Evolutionary conservation across 2,113 vertebrate genomes (phyloP).

Genomic region (Hylia prasina): DNA sequence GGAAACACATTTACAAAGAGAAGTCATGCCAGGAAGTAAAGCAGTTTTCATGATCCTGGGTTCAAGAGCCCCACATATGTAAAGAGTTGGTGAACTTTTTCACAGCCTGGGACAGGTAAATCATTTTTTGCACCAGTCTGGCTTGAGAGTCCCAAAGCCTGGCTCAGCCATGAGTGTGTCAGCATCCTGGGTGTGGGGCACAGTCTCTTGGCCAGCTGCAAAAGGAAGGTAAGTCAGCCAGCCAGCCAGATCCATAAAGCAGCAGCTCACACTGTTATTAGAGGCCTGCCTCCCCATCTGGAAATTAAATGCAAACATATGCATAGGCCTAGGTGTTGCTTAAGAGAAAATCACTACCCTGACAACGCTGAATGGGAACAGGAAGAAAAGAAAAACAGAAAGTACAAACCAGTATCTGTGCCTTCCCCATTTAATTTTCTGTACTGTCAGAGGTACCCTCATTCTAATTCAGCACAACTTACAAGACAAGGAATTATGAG

Average conservation of each 20-base stretch:
- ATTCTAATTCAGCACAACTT: neutral
- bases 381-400: constrained; percentile 2
- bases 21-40: neutral
- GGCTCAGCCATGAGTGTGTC: neutral
- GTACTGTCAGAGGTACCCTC: neutral
- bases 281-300: constrained; percentile 22
- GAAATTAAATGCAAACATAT: constrained; percentile 50
- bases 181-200: fast-evolving
- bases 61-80: neutral
- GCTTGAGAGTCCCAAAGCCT: neutral
- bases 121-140: neutral
- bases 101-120: neutral
- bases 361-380: neutral
- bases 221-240: neutral
- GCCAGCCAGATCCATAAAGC: constrained; percentile 5
- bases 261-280: constrained; percentile 7
- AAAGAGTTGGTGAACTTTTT: neutral
- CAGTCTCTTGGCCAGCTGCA: neutral
- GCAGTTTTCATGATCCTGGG: neutral
- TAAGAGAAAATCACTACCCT: constrained; percentile 18
- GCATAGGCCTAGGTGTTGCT: neutral
- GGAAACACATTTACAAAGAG: neutral
- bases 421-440: neutral
- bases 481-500: neutral
- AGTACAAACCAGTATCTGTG: neutral